phyloP scores from a whole-genome alignment of 2,113 vertebrate species.

The Ictalurus punctatus region DNA sequence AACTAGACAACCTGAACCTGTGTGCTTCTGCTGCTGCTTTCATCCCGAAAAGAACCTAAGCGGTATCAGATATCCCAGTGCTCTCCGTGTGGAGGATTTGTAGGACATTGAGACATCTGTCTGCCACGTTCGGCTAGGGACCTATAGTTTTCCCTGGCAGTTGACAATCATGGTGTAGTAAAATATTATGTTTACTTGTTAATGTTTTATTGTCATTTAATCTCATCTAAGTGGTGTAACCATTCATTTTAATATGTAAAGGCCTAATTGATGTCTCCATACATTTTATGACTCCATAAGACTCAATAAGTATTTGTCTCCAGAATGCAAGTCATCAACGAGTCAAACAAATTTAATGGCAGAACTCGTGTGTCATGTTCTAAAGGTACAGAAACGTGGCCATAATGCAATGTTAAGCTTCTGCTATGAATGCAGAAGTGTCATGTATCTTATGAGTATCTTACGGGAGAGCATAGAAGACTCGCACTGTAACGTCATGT shows the following conservation, averaged over 20 bases:
- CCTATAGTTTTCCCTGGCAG: background rate
- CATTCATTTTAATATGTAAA: slow-evolving; percentile 12
- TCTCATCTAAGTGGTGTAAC: background rate
- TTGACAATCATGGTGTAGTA: slow-evolving; percentile 15
- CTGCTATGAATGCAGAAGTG: background rate
- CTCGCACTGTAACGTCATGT: slow-evolving; percentile 48
- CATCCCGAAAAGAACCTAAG: slow-evolving; percentile 18
- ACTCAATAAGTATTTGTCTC: background rate
- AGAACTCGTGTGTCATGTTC: slow-evolving; percentile 29
- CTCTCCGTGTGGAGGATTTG: background rate
- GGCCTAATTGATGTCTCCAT: background rate
- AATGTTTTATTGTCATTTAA: slow-evolving; percentile 19
- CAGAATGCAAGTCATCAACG: background rate
- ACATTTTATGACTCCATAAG: too few species aligned
- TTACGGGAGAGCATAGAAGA: slow-evolving; percentile 26
- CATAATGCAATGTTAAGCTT: slow-evolving; percentile 23
- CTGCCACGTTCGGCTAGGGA: background rate
- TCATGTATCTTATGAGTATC: slow-evolving; percentile 15
- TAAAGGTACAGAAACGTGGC: slow-evolving; percentile 41
- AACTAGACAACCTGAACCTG: slow-evolving; percentile 20
- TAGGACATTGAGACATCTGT: slow-evolving; percentile 19
- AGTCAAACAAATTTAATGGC: background rate
- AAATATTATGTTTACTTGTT: slow-evolving; percentile 7
- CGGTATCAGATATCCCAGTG: background rate
- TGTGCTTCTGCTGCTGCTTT: slow-evolving; percentile 49